Evolutionary conservation across 2,113 vertebrate species (phyloP), one percentile per base, ranked within the genome.

Genomic region (Perca flavescens): DNA sequence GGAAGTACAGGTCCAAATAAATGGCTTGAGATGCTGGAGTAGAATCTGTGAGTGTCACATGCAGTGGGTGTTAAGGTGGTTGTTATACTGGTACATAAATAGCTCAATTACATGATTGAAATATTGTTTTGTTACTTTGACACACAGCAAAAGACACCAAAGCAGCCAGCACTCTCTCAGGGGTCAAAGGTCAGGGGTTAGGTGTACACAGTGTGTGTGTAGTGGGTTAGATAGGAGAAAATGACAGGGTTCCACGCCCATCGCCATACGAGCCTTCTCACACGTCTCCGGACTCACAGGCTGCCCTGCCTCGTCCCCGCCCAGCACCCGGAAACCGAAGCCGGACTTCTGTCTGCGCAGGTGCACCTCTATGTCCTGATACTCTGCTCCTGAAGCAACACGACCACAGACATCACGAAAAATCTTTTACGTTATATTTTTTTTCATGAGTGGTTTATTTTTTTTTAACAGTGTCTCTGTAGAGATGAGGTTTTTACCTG

Each of bases 301-400:
- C 92, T 98, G 98, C 86, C 98, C 98, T 40, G 97, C 97, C 93
- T 99, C 98, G 85, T 99, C 98, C 92, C 98, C 98, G 76, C 98
- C 98, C 66, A 99, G 95, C 89, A 99, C 98, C 87, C 98, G 96
- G 95, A 99, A 99, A 65, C 98, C 98, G 85, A 99, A 99, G 50
- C 98, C 98, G 65, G 98, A 99, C 91, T 99, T 98, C 95, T 99
- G 98, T 79, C 98, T 95, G 76, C 97, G 96, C 93, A 99, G 96
- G 85, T 97, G 96, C 90, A 99, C 97, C 94, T 99, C 98, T 79
- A 99, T 88, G 86, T 99, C 98, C 90, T 97, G 98, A 94, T 96
- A 99, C 89, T 98, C 98, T 0, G 94, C 93, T 90, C 95, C 97
- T 97, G 92, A 75, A 78, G 90, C 4, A 36, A 25, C 40, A 86